These are phyloP conservation scores for Chelon labrosus DNA, from an alignment of 2,797 vertebrate species.

Conservation along the genomic window DNA sequence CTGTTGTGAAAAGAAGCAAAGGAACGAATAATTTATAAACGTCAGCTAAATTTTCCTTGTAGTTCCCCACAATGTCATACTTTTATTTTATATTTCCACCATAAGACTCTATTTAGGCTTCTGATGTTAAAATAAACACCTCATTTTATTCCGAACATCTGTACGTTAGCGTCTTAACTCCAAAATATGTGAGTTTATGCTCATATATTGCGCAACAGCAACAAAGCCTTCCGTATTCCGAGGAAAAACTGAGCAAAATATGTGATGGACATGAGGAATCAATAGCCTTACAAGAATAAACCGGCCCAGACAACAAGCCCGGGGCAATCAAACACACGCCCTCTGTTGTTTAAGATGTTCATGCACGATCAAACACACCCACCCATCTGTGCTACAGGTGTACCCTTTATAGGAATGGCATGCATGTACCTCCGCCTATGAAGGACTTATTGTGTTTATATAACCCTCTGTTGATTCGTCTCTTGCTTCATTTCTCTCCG, in stretches of 20 bases:
- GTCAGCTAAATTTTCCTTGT: too few relatives aligned
- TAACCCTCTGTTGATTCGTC: conserved; percentile 57
- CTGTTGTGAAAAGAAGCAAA: too few relatives aligned
- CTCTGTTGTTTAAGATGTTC: conserved; percentile 11
- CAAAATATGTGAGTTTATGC: too few relatives aligned
- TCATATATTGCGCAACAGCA: too few relatives aligned
- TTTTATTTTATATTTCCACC: too few relatives aligned
- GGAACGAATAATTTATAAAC: too few relatives aligned
- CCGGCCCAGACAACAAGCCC: conserved; percentile 39
- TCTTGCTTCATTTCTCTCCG: conserved; percentile 31
- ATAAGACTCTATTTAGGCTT: too few relatives aligned
- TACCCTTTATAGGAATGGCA: conserved; percentile 24
- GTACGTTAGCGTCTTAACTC: too few relatives aligned
- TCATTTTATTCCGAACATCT: too few relatives aligned
- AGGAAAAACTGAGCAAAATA: neutral
- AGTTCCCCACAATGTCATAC: too few relatives aligned
- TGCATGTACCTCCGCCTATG: conserved; percentile 21
- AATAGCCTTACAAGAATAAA: conserved; percentile 46
- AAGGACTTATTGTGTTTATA: conserved; percentile 49
- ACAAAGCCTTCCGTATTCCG: neutral
- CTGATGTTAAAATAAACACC: too few relatives aligned
- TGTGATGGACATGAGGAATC: conserved; percentile 41
- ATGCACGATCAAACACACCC: conserved; percentile 20
- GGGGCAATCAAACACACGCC: conserved; percentile 27
- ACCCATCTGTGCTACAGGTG: conserved; percentile 11